Percentiles rank a stretch among this genome's conserved stretches.
Evolutionary conservation across 2,888 invertebrate genomes (phyloP).

Genomic region (Tenthredo notha): DNA sequence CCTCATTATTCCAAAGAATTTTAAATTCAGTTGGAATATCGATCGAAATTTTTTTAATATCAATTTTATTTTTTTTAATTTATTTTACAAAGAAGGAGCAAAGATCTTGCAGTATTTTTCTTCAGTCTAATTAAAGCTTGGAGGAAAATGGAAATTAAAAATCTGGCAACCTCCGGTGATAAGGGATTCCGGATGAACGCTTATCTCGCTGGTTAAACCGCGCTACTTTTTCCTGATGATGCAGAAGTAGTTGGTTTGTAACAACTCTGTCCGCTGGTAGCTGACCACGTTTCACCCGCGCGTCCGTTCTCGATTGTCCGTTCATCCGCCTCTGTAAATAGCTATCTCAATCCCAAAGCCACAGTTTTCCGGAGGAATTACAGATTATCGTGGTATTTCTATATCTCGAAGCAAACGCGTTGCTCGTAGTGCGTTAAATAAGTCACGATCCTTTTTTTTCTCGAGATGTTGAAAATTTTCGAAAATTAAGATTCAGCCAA

Average conservation of each 20-base stretch:
- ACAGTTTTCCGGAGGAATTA: background rate
- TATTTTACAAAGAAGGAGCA: background rate
- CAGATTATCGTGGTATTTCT: conserved; percentile 16
- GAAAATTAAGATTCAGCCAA: background rate
- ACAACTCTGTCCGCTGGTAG: background rate
- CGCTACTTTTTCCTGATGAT: background rate
- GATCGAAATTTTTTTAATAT: background rate
- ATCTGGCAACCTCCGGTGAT: background rate
- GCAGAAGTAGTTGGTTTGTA: background rate
- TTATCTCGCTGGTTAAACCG: conserved; percentile 17
- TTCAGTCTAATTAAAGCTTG: background rate
- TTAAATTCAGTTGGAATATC: background rate
- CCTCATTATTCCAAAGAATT: background rate
- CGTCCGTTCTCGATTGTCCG: conserved; percentile 19
- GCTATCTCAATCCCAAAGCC: conserved; percentile 14
- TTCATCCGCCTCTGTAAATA: conserved; percentile 4
- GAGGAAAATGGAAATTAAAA: background rate
- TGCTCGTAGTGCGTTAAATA: background rate
- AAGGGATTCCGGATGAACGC: conserved; percentile 12
- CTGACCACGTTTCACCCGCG: conserved; percentile 29
- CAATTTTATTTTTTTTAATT: background rate
- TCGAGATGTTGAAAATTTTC: background rate
- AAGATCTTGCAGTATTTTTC: background rate
- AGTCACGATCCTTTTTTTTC: background rate
- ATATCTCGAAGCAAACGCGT: background rate